A percentile compares a stretch with the other conserved stretches of the same genome.
Conservation (phyloP, 92 coral and sea anemone species). For the Epizoanthus ramosus region DNA sequence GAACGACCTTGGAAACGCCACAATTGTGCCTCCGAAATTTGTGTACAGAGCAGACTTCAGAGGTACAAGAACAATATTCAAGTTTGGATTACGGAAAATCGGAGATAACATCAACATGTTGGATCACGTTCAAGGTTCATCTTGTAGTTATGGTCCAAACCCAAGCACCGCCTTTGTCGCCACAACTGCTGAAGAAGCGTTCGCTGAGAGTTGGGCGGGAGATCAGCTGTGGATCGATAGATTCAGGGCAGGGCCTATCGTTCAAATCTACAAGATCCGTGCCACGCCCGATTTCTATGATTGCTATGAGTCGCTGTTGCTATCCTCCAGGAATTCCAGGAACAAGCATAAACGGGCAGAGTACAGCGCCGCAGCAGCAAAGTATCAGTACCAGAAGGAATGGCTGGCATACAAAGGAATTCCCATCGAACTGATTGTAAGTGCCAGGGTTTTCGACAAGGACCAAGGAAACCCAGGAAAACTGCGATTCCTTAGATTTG, state of each 20-base stretch:
- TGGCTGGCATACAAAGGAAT: slow-evolving; percentile 10
- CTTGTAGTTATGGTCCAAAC: background rate
- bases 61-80: background rate
- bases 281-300: slow-evolving; percentile 5
- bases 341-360: background rate
- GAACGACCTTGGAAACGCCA: background rate
- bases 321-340: too few species aligned
- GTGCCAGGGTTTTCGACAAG: background rate
- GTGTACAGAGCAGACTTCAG: slow-evolving; percentile 4
- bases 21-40: background rate
- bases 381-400: background rate
- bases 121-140: background rate
- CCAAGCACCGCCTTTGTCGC: slow-evolving; percentile 8
- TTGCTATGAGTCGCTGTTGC: background rate
- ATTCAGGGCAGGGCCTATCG: background rate
- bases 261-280: background rate
- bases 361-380: background rate
- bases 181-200: background rate
- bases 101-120: background rate
- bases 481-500: background rate
- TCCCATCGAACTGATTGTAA: background rate
- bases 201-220: background rate
- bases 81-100: background rate
- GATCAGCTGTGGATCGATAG: slow-evolving; percentile 7
- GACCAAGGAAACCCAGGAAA: background rate